phyloP scores from a whole-genome alignment of 92 coral and sea anemone species.

The Metridium senile region DNA sequence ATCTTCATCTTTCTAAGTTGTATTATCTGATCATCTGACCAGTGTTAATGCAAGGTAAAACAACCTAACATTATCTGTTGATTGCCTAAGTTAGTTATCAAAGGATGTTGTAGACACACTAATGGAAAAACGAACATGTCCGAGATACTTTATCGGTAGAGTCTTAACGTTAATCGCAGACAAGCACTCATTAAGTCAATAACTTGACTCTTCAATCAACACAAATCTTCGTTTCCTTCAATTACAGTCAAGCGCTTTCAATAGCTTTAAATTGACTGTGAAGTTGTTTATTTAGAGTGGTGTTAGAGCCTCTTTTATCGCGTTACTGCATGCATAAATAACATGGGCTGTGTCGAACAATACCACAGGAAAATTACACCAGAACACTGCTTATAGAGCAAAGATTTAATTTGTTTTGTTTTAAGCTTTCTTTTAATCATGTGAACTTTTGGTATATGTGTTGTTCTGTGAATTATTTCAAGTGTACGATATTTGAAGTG shows the following conservation, averaged over 20 bases:
- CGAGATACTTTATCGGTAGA: conserved; percentile 16
- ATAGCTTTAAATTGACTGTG: conserved; percentile 70
- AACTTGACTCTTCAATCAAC: conserved; percentile 36
- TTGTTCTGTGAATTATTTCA: background rate
- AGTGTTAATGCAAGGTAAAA: conserved; percentile 25
- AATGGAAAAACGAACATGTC: conserved; percentile 39
- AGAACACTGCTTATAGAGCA: background rate
- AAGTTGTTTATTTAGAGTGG: conserved; percentile 69
- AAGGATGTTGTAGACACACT: conserved; percentile 11
- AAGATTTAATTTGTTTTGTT: background rate
- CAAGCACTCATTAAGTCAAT: conserved; percentile 28
- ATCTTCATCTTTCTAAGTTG: background rate
- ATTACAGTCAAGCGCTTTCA: conserved; percentile 65
- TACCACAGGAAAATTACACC: background rate
- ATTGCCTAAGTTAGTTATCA: conserved; percentile 31
- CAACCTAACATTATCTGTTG: conserved; percentile 22
- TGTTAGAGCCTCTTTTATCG: conserved; percentile 35
- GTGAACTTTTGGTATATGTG: background rate
- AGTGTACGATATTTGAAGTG: conserved; percentile 16
- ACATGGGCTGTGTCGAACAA: background rate
- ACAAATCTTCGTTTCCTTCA: conserved; percentile 31
- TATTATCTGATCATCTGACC: conserved; percentile 18
- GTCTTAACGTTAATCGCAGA: conserved; percentile 19
- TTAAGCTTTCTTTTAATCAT: background rate
- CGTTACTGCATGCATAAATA: conserved; percentile 19